Conservation (phyloP, 92 coral and sea anemone species). For the Palythoa grandiflora region DNA sequence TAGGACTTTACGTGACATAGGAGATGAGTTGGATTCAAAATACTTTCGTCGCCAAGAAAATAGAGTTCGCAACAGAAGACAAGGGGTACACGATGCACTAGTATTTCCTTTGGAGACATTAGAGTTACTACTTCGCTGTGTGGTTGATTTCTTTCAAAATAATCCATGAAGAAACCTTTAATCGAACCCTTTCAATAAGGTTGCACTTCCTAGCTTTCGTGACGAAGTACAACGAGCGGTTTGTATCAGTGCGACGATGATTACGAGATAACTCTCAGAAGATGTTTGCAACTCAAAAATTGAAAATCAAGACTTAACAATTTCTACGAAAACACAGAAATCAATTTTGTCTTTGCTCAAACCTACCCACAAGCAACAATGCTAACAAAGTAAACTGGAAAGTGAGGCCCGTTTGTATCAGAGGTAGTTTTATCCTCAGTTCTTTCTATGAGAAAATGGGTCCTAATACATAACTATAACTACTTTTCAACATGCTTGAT, state of each 20-base stretch:
- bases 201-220: background rate
- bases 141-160: slow-evolving; percentile 2
- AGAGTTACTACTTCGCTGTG: background rate
- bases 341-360: background rate
- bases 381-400: background rate
- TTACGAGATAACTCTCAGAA: background rate
- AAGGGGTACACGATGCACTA: background rate
- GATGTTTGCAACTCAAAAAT: background rate
- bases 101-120: background rate
- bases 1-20: background rate
- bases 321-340: background rate
- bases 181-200: background rate
- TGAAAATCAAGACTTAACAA: background rate
- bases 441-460: background rate
- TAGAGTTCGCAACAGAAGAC: background rate
- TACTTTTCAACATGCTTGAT: too few species aligned
- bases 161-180: background rate
- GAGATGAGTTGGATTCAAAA: slow-evolving; percentile 24
- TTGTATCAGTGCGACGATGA: background rate
- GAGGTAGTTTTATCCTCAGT: background rate
- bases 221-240: background rate
- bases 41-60: slow-evolving; percentile 8
- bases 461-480: background rate
- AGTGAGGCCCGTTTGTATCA: background rate
- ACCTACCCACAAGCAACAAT: background rate